A percentile compares a stretch with the other conserved stretches of the same genome.
phyloP scores from a whole-genome alignment of 2,888 invertebrate genomes.

The Colletes collaris region DNA sequence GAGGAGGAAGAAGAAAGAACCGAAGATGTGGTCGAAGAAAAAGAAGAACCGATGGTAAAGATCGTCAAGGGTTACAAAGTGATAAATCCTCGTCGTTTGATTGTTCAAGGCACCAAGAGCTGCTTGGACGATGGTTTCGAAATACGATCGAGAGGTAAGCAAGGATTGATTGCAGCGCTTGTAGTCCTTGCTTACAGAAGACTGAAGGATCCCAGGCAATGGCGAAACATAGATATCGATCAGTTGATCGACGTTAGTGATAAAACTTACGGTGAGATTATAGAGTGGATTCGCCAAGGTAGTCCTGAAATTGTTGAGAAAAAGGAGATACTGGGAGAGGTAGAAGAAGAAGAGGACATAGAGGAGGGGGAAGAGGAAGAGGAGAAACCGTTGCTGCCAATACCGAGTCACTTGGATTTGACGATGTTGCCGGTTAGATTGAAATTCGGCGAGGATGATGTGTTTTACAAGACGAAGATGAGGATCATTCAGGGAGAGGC shows the following conservation, averaged over 20 bases:
- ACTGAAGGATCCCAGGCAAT: conserved; percentile 66
- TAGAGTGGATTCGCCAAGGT: conserved; percentile 71
- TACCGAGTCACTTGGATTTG: conserved; percentile 72
- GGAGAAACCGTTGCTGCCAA: conserved; percentile 42
- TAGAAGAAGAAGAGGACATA: conserved; percentile 58
- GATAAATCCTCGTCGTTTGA: conserved; percentile 72
- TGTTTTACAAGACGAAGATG: conserved; percentile 66
- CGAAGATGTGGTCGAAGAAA: neutral
- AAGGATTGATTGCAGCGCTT: conserved; percentile 74
- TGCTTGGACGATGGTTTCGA: conserved; percentile 65
- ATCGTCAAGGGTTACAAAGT: conserved; percentile 68
- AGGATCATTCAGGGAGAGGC: conserved; percentile 72
- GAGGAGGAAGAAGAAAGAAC: conserved; percentile 19
- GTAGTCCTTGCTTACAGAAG: conserved; percentile 71
- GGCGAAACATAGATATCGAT: conserved; percentile 76
- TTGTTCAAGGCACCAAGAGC: conserved; percentile 74
- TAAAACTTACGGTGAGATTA: conserved; percentile 64
- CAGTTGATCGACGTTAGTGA: conserved; percentile 71
- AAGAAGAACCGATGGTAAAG: conserved; percentile 42
- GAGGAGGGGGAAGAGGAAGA: conserved; percentile 59
- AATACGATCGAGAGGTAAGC: conserved; percentile 68
- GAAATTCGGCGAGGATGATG: conserved; percentile 67
- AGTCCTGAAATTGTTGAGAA: conserved; percentile 56
- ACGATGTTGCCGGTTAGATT: conserved; percentile 74
- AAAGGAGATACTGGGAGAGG: conserved; percentile 47